Conservation (phyloP, 2,113 vertebrate species). For the Cyanoramphus novaezelandiae region DNA sequence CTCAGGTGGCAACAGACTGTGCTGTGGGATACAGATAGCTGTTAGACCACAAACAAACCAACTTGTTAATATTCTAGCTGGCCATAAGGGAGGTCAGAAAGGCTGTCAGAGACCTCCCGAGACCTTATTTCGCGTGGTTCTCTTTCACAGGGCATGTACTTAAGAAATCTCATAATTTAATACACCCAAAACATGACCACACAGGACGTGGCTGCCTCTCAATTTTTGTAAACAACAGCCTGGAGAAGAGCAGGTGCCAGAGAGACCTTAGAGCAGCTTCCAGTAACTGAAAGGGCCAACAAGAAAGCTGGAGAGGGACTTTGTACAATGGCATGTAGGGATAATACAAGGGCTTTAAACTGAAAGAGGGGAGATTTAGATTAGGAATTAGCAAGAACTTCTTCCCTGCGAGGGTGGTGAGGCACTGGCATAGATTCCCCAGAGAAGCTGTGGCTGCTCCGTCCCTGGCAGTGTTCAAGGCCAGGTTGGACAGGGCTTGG, state of each 20-base stretch:
- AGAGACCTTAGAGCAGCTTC: background rate
- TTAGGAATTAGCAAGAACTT: background rate
- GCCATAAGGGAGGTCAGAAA: background rate
- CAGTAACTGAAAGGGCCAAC: background rate
- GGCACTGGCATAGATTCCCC: background rate
- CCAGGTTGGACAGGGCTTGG: background rate
- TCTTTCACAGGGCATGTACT: accelerated
- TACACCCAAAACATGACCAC: background rate
- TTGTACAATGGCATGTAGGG: background rate
- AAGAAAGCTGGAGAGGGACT: background rate
- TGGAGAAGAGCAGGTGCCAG: background rate
- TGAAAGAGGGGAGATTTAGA: background rate
- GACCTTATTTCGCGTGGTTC: accelerated
- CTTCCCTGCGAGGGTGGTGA: background rate
- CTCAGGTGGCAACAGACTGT: background rate
- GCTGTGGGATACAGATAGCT: accelerated
- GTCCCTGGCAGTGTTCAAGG: background rate
- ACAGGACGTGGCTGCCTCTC: background rate
- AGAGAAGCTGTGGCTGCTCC: background rate
- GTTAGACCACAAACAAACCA: background rate
- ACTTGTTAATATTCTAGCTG: background rate
- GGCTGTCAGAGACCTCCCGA: background rate
- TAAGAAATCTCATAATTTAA: background rate
- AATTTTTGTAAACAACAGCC: background rate
- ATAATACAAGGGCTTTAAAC: background rate